Base-by-base conservation (phyloP, 2,797 vertebrate genomes). In the Pipistrellus pygmaeus region DNA sequence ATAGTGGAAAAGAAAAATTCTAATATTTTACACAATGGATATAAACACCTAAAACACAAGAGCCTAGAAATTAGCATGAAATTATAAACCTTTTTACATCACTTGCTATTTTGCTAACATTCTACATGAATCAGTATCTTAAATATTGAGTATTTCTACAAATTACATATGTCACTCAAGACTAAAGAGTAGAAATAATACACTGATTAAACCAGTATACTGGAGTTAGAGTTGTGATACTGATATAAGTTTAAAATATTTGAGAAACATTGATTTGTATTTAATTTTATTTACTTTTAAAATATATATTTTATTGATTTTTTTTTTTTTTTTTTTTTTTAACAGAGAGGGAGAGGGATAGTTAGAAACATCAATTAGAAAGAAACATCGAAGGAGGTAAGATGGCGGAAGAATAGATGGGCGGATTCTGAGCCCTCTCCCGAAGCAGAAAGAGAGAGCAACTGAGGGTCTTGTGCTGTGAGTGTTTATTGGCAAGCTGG, bases 1-100 rank as follows among this genome's bases (percentile, higher is more conserved):
- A 88, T 82, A 69, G 91, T 82, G 38, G 15, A 78, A 94, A 93
- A 91, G 13, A 91, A 76, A 76, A 96, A 88, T 83, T 23, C 32
- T 41, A 69, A 11, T 38, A 93, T 57, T 91, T 66, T 85, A 85
- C 11, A 77, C 62, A 88, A 41, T 35, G 3, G 72, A 46, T 73
- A 94, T 44, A 78, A 71, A 71, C 35, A 35, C 15, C 51, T 90
- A 94, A 90, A 68, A 85, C 30, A 85, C 46, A 13, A 73, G 21
- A 88, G 15, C 27, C 53, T 85, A 81, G 46, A 90, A 93, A 82
- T 88, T 85, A 93, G 14, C 25, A 96, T 23, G 12, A 23, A 88
- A 88, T 85, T 76, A 25, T 71, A 72, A 78, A 87, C 55, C 30
- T 83, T 64, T 88, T 21, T 77, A 75, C 14, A 57, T 85, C 8